Evolutionary conservation across 2,797 vertebrate species (phyloP).

Genomic region (Etheostoma perlongum): DNA sequence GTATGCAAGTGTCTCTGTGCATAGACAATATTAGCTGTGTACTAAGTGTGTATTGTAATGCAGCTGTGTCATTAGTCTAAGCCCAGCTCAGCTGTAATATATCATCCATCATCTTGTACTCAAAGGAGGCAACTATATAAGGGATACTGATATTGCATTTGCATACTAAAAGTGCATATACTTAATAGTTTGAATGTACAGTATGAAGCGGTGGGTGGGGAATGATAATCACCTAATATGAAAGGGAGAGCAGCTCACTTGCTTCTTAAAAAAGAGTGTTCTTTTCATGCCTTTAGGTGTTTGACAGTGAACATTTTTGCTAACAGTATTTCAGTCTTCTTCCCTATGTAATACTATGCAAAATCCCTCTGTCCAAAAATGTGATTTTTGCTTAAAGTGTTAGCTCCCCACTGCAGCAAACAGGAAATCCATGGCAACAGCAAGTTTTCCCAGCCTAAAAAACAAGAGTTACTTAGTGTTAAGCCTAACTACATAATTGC

Average conservation of each 20-base stretch:
- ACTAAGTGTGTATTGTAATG: conserved; percentile 70
- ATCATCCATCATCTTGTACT: conserved; percentile 79
- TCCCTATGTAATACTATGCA: conserved; percentile 26
- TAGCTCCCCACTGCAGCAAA: conserved; percentile 36
- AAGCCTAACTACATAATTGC: conserved; percentile 57
- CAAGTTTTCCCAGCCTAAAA: conserved; percentile 40
- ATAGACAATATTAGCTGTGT: conserved; percentile 70
- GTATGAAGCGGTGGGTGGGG: conserved; percentile 27
- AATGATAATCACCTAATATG: conserved; percentile 40
- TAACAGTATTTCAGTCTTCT: conserved; percentile 16
- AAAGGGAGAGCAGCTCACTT: conserved; percentile 31
- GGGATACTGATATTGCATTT: conserved; percentile 68
- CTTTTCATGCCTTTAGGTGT: conserved; percentile 30
- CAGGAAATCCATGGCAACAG: conserved; percentile 34
- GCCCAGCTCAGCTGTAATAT: conserved; percentile 74
- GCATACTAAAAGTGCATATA: conserved; percentile 66
- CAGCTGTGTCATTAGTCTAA: conserved; percentile 78
- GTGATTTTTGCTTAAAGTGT: conserved; percentile 31
- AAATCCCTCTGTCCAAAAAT: conserved; percentile 29
- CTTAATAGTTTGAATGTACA: conserved; percentile 66
- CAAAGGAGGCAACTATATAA: conserved; percentile 66
- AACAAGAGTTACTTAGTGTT: conserved; percentile 47
- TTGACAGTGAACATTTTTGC: conserved; percentile 39
- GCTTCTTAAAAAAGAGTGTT: conserved; percentile 39
- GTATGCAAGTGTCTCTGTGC: conserved; percentile 46